Percentiles rank a stretch among this genome's conserved stretches.
These are phyloP conservation scores for Caenorhabditis sp. DNA, from an alignment of 2,888 invertebrate species.

Conservation along the genomic window DNA sequence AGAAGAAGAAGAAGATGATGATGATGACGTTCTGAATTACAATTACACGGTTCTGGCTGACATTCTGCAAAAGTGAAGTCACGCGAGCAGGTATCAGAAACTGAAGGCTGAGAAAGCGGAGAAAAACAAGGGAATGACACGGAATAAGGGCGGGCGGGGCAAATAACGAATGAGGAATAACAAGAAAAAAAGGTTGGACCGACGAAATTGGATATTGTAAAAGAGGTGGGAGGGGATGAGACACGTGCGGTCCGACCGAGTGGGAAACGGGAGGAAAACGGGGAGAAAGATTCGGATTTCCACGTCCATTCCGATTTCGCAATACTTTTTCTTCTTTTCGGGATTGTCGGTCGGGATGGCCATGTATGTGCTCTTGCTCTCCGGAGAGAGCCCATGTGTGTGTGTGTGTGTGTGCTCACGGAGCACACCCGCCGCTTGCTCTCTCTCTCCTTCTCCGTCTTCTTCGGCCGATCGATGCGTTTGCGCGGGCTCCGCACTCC, in stretches of 20 bases:
- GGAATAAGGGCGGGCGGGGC: constrained; percentile 8
- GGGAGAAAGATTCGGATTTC: constrained; percentile 16
- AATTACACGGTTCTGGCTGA: too few relatives aligned
- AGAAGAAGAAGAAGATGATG: too few relatives aligned
- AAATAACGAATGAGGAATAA: constrained; percentile 32
- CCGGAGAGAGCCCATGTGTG: constrained; percentile 30
- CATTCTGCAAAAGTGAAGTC: too few relatives aligned
- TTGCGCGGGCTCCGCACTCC: constrained; percentile 25
- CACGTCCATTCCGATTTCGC: constrained; percentile 37
- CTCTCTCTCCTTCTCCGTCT: constrained; percentile 26
- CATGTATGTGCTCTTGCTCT: constrained; percentile 25
- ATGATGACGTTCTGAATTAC: constrained; percentile 15
- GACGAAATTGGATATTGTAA: constrained; percentile 32
- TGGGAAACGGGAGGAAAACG: constrained; percentile 5
- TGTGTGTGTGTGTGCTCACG: constrained; percentile 23
- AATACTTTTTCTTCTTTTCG: constrained; percentile 47
- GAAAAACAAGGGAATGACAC: constrained; percentile 29
- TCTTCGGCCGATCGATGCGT: constrained; percentile 44
- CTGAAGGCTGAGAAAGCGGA: neutral
- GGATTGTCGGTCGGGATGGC: constrained; percentile 31
- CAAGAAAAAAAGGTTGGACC: constrained; percentile 25
- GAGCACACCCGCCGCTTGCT: constrained; percentile 8
- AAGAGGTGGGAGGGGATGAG: constrained; percentile 25
- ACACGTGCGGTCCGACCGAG: too few relatives aligned
- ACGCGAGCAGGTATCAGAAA: too few relatives aligned